A percentile compares a stretch with the other conserved stretches of the same genome.
Evolutionary conservation across 2,113 vertebrate genomes (phyloP).

Genomic region (Hylia prasina): DNA sequence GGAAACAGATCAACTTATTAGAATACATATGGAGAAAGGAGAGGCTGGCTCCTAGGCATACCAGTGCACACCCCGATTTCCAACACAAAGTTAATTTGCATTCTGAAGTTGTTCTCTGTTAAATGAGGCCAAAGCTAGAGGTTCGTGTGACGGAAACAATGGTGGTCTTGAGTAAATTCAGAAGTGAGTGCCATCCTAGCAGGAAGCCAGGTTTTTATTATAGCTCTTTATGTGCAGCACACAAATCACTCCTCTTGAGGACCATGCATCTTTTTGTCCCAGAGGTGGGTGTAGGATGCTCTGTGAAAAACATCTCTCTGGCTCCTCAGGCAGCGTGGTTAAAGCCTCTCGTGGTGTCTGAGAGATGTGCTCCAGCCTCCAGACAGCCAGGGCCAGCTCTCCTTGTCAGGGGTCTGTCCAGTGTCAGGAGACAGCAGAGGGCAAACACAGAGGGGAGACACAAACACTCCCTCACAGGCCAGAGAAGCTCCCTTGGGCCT

Average conservation of each 20-base stretch:
- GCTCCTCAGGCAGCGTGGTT: not conserved
- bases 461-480: not conserved
- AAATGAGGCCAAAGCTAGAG: not conserved
- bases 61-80: not conserved
- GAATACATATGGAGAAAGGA: not conserved
- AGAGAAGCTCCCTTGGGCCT: not conserved
- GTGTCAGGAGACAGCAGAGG: not conserved
- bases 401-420: not conserved
- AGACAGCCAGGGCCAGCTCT: not conserved
- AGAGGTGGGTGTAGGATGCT: not conserved
- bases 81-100: not conserved
- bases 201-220: not conserved
- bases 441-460: not conserved
- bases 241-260: not conserved
- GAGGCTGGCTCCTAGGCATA: not conserved
- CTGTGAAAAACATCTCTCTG: not conserved
- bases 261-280: not conserved
- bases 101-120: not conserved
- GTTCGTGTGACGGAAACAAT: not conserved
- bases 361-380: not conserved
- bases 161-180: not conserved
- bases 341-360: not conserved
- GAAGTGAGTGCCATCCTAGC: not conserved
- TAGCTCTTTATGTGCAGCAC: not conserved
- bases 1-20: not conserved